phyloP scores from a whole-genome alignment of 2,113 vertebrate genomes.

The Callionymus lyra region DNA sequence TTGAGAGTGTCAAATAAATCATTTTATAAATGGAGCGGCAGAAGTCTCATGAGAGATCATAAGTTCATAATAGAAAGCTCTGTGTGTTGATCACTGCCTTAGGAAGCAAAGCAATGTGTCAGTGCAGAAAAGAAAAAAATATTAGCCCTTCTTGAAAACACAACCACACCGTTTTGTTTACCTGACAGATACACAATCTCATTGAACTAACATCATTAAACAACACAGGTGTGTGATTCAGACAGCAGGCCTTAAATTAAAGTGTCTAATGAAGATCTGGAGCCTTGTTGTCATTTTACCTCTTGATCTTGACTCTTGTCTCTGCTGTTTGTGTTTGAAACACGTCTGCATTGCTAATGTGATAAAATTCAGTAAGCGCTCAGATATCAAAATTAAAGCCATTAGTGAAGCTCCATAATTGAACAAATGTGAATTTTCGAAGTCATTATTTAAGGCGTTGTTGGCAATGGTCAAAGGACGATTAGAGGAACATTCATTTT shows the following conservation, averaged over 20 bases:
- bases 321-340: too few relatives aligned
- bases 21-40: slow-evolving; percentile 20
- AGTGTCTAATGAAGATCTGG: slow-evolving; percentile 57
- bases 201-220: not conserved
- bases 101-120: slow-evolving; percentile 31
- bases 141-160: not conserved
- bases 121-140: slow-evolving; percentile 18
- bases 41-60: slow-evolving; percentile 42
- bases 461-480: too few relatives aligned
- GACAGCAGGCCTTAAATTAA: slow-evolving; percentile 59
- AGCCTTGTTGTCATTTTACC: slow-evolving; percentile 66
- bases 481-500: too few relatives aligned
- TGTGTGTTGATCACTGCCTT: slow-evolving; percentile 32
- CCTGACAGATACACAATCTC: not conserved
- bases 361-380: slow-evolving; percentile 5
- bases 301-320: slow-evolving; percentile 47
- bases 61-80: slow-evolving; percentile 44
- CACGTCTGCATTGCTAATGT: slow-evolving; percentile 14
- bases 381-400: too few relatives aligned
- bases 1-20: slow-evolving; percentile 18
- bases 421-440: too few relatives aligned
- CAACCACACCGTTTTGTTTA: not conserved
- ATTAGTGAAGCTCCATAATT: too few relatives aligned
- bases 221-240: slow-evolving; percentile 44
- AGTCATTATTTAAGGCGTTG: too few relatives aligned